phyloP scores from a whole-genome alignment of 2,797 vertebrate genomes.

The Octomys mimax region DNA sequence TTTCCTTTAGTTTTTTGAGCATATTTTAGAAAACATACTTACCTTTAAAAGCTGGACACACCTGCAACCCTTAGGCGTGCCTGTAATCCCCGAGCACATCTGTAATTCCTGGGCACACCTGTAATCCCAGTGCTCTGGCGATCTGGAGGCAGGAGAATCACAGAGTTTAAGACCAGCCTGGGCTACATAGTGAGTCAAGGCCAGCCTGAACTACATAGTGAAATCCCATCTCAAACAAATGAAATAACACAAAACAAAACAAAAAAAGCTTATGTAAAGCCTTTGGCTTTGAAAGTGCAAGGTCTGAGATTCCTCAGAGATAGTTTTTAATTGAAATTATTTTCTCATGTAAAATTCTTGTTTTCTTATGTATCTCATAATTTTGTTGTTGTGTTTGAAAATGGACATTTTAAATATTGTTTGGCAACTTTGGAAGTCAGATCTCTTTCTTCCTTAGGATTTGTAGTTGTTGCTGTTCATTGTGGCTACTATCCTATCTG shows the following conservation, averaged over 20 bases:
- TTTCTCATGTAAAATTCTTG: too few species aligned
- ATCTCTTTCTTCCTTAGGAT: neutral
- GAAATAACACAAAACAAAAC: too few species aligned
- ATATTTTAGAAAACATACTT: neutral
- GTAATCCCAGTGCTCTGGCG: neutral
- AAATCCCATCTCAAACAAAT: neutral
- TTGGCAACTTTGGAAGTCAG: neutral
- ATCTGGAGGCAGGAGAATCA: neutral
- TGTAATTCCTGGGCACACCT: neutral
- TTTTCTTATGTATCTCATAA: neutral
- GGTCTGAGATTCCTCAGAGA: neutral
- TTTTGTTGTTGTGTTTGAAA: conserved; percentile 25
- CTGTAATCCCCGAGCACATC: neutral
- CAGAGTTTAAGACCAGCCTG: neutral
- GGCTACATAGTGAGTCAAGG: neutral
- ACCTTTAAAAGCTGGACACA: neutral
- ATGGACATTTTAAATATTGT: neutral
- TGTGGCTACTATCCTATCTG: neutral
- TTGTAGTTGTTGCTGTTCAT: neutral
- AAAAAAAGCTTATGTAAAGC: neutral
- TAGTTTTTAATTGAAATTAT: neutral
- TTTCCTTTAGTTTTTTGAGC: neutral
- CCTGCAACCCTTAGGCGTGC: neutral
- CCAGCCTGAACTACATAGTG: neutral
- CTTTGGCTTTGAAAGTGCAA: neutral